Base-by-base conservation (phyloP, 2,888 invertebrate genomes). In the Drosophila birchii region DNA sequence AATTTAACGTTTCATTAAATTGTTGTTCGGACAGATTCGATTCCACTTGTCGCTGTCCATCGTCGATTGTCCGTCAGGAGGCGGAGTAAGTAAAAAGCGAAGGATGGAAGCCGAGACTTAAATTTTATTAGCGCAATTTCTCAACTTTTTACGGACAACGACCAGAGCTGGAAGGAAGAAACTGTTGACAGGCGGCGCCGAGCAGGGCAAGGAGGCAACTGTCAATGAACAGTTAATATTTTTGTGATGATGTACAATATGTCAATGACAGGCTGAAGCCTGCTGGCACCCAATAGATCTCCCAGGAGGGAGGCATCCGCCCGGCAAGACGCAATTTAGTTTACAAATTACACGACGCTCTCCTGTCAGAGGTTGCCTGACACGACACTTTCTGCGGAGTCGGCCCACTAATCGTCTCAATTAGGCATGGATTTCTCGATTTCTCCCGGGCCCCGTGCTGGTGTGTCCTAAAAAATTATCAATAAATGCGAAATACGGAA, bases 201-300 rank as follows among this genome's bases (percentile, higher is more conserved):
- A 38, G 49, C 45, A 29, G 47, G 47, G n/a, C 47, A 41, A 18
- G 51, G 60, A 57, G 49, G 60, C 53, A 44, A 64, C 76, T 80
- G 81, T 78, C 86, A 82, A 86, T 86, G 77, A 86, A 86, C 86
- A 86, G 86, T 90, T 88, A 79, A 88, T 90, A 88, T 87, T 87
- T 89, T 84, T 79, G 73, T 85, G 90, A 90, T 90, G 89, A 89
- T 83, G 81, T 78, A 81, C 87, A 88, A 91, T 91, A 90, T 89
- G 86, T 90, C 90, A 91, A 78, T 89, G 90, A 87, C 85, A 89
- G 79, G 38, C 81, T 26, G 56, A 32, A 55, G 66, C 18, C 23
- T 38, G 47, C 36, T 51, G 60, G 60, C 41, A 41, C 14, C 32
- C 41, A 11, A 51, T 53, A 26, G 47, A 59, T 44, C 34, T 43